These are phyloP conservation scores for Equus przewalskii DNA, from an alignment of 2,113 vertebrate genomes.

Conservation along the genomic window DNA sequence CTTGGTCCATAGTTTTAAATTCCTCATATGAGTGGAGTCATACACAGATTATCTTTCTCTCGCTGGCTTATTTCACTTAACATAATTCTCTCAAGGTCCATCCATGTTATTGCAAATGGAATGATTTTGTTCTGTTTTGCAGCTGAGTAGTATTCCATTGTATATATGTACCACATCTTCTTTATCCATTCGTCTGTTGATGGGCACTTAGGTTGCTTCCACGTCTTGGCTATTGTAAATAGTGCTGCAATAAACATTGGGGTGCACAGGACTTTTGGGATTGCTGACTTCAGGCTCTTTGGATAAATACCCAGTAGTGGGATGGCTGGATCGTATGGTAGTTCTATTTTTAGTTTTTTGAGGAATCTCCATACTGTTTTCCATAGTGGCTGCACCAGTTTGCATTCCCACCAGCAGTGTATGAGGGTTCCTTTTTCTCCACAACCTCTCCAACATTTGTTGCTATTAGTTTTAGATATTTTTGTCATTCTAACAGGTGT, in stretches of 20 bases:
- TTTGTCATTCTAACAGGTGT: not conserved
- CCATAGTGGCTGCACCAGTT: not conserved
- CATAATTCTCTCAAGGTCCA: not conserved
- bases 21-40: too few species aligned
- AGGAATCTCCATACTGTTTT: constrained; percentile 3
- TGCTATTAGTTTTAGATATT: too few species aligned
- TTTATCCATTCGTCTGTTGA: not conserved
- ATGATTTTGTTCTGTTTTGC: too few species aligned
- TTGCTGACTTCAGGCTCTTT: too few species aligned
- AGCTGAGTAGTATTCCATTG: not conserved
- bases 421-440: not conserved
- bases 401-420: not conserved
- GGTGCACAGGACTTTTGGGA: too few species aligned
- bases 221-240: not conserved
- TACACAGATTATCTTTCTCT: too few species aligned
- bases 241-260: not conserved
- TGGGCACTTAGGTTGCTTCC: not conserved
- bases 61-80: not conserved
- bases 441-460: not conserved
- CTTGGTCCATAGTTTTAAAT: too few species aligned
- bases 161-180: not conserved
- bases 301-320: not conserved
- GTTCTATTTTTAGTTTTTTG: not conserved
- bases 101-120: not conserved
- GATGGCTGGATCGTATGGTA: not conserved